Base-by-base conservation (phyloP, 2,113 vertebrate genomes). In the Condylura cristata region DNA sequence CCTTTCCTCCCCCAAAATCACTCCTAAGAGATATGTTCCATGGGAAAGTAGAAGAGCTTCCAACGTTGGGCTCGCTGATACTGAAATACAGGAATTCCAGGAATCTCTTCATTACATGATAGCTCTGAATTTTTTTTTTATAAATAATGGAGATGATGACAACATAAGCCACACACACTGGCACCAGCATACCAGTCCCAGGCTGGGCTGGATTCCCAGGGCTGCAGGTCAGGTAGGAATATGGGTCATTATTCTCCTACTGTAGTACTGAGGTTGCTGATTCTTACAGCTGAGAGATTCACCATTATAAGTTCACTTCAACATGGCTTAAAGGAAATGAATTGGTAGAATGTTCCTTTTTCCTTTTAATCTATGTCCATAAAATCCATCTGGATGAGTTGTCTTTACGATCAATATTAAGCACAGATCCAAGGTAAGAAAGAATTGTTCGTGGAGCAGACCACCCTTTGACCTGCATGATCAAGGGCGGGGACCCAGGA, bases 61-160 rank as follows among this genome's bases (percentile, higher is more conserved):
- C 65, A 41, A 22, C 1, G 0, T 16, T 2, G 9, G 32, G 22
- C 37, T 66, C 34, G 16, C 61, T 46, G 39, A 11, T n/a, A 14
- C 24, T 48, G 9, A 85, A 16, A 37, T 37, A 39, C 61, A 78
- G 58, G 58, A 78, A 74, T 66, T 12, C 58, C 13, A 63, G 58
- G 85, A 95, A 92, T 34, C n/a, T 61, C 39, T 93, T 51, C 74
- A 72, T 63, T 68, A 39, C 53, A 30, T 12, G 28, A 80, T 58
- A 75, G 14, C 72, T 39, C 44, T 58, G n/a, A 11, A 58, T 16
- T n/a, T 70, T 66, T 66, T 90, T 28, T 34, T 20, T 1, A 72
- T 76, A 78, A 92, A 41, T 74, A 65, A 66, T 11, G 4, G 60
- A 14, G 12, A 74, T 53, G 11, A 71, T 46, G 90, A 89, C 37